Evolutionary conservation across 2,888 invertebrate species (phyloP).

Genomic region (Resseliella maxima): DNA sequence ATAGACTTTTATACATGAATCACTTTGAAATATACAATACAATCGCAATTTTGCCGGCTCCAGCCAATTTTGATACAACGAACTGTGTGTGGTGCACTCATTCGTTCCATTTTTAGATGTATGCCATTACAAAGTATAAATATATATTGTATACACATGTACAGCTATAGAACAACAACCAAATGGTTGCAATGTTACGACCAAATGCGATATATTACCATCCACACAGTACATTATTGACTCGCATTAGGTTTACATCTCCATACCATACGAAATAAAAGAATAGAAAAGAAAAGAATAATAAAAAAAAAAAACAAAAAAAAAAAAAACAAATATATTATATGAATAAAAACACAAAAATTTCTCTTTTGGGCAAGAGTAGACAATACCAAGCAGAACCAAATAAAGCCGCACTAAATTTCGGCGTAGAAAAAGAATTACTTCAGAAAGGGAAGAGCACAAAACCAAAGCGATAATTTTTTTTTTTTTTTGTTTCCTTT

Average conservation of each 20-base stretch:
- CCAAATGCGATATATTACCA: not conserved
- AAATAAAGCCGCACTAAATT: conserved; percentile 1
- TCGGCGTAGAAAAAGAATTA: not conserved
- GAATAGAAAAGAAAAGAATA: not conserved
- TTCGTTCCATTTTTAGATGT: conserved; percentile 24
- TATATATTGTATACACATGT: not conserved
- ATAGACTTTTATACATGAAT: not conserved
- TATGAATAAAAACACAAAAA: not conserved
- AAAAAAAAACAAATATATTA: too few species aligned
- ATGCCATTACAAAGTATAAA: not conserved
- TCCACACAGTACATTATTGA: conserved; percentile 16
- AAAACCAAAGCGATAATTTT: not conserved
- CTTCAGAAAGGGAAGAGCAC: not conserved
- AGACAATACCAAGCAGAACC: not conserved
- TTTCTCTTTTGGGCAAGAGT: not conserved
- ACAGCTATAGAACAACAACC: conserved; percentile 37
- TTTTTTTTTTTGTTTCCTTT: not conserved
- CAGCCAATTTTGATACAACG: not conserved
- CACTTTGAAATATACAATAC: not conserved
- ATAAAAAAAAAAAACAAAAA: not conserved
- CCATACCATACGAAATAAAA: not conserved
- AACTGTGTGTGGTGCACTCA: not conserved
- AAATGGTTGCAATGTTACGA: not conserved
- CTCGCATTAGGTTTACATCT: not conserved
- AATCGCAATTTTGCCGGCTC: conserved; percentile 7